Percentiles rank a stretch among this genome's conserved stretches.
Evolutionary conservation across 2,113 vertebrate genomes (phyloP).

Genomic region (Thomomys bottae): DNA sequence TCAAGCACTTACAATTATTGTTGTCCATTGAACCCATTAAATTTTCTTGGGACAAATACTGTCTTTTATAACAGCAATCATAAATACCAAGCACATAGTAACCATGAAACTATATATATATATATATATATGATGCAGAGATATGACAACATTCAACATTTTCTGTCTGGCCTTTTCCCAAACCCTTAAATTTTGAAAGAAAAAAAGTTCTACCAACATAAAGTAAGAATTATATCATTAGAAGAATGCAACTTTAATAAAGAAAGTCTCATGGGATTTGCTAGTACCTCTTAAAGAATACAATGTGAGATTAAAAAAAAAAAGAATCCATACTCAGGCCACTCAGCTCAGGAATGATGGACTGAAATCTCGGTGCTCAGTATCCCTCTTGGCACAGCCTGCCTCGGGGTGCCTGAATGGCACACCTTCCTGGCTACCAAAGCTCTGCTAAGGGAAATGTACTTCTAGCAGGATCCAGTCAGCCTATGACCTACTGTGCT

Average conservation of each 20-base stretch:
- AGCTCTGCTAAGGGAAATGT: background rate
- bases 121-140: constrained; percentile 13
- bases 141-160: background rate
- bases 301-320: constrained; percentile 21
- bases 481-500: background rate
- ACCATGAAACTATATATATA: background rate
- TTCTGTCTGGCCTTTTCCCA: background rate
- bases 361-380: background rate
- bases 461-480: constrained; percentile 30
- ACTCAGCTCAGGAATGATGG: background rate
- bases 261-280: background rate
- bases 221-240: background rate
- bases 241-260: constrained; percentile 12
- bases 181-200: constrained; percentile 42
- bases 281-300: background rate
- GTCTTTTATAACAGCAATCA: background rate
- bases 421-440: background rate
- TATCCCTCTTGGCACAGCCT: background rate
- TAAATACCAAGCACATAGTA: background rate
- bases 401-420: background rate
- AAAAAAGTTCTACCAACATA: background rate
- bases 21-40: background rate
- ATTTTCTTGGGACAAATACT: constrained; percentile 29
- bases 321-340: background rate
- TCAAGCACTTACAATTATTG: background rate